Base-by-base conservation (phyloP, 2,113 vertebrate species). In the Onychorhynchus coronatus region DNA sequence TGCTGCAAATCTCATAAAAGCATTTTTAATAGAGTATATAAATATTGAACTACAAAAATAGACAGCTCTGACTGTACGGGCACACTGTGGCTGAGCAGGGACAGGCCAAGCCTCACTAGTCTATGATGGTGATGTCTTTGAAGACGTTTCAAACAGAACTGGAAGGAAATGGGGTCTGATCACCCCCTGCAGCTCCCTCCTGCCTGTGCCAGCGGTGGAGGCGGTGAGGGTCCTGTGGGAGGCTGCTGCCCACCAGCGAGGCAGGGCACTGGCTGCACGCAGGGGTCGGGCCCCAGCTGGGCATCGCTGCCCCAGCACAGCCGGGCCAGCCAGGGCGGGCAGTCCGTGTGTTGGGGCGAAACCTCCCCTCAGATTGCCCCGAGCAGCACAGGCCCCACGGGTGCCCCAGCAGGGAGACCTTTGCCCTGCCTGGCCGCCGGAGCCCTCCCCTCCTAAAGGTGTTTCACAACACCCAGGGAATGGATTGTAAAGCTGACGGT, bases 11-110 rank as follows among this genome's bases (percentile, higher is more conserved):
- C 89, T 95, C 65, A 3, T 91, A 91, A 91, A 92, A 96, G 94
- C 91, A 47, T 89, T 95, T 95, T 96, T 66, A 86, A 93, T 95
- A 83, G 42, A 70, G 76, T 73, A 84, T 93, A 96, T 81, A 96
- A 96, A 95, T 91, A 87, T 42, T 63, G 68, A 94, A 74, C 95
- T 96, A 95, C 93, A 97, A 97, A 97, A 97, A 97, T 95, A 96
- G 94, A 95, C 76, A 76, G 86, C 80, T 96, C 93, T 95, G 92
- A 75, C 93, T 83, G 84, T 81, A 24, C 0, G 84, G 89, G 76
- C 53, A 61, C 62, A 18, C 79, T 58, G 67, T 18, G 6, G 75
- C 61, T 63, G 68, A 73, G 82, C 30, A 33, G 0, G 1, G 58
- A 59, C 79, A 31, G 80, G 82, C 59, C 56, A 12, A 44, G 71